Evolutionary conservation across 2,797 vertebrate species (phyloP).

Genomic region (Chiroxiphia lanceolata): DNA sequence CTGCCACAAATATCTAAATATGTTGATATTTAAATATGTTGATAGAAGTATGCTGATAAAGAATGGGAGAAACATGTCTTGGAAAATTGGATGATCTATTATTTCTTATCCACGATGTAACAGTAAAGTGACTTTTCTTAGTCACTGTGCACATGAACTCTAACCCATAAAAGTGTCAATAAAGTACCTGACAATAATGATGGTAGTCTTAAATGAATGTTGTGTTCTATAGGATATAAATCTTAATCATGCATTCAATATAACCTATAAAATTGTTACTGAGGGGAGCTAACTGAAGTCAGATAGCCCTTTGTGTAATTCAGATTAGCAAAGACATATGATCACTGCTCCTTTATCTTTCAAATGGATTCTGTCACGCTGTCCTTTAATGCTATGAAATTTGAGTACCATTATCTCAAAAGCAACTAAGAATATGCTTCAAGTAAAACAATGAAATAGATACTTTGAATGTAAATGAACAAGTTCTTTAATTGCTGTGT

Average conservation of each 20-base stretch:
- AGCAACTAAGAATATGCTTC: not conserved
- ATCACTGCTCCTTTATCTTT: not conserved
- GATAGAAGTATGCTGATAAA: constrained; percentile 20
- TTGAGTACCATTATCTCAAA: not conserved
- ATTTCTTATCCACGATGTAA: not conserved
- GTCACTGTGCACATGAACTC: constrained; percentile 6
- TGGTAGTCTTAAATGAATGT: constrained; percentile 11
- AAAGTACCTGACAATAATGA: not conserved
- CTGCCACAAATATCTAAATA: constrained; percentile 51
- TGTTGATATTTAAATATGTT: constrained; percentile 44
- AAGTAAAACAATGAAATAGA: constrained; percentile 2
- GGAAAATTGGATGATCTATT: constrained; percentile 36
- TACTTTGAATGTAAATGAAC: not conserved
- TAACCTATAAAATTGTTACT: not conserved
- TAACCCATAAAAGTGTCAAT: not conserved
- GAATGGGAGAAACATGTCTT: constrained; percentile 20
- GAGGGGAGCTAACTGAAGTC: not conserved
- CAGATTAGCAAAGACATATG: not conserved
- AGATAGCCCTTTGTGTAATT: not conserved
- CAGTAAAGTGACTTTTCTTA: not conserved
- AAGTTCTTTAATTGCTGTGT: constrained; percentile 11
- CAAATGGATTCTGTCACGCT: not conserved
- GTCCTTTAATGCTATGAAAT: not conserved
- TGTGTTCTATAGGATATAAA: not conserved
- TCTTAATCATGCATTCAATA: not conserved